Conservation (phyloP, 2,888 invertebrate species). For the Latrodectus elegans region DNA sequence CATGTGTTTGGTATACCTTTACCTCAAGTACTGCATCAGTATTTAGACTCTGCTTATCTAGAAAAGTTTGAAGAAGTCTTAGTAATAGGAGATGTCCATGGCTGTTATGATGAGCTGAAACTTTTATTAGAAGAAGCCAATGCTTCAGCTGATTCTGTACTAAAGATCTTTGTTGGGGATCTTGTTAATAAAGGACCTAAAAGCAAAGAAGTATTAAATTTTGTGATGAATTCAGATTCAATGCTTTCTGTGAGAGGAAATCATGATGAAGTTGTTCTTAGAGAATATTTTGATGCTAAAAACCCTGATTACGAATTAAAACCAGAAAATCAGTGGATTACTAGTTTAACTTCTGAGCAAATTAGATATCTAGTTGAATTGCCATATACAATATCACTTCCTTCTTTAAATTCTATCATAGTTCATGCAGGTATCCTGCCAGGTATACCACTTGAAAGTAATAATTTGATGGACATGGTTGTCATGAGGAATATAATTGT, state of each 20-base stretch:
- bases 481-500: slow-evolving; percentile 74
- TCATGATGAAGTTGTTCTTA: slow-evolving; percentile 74
- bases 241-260: slow-evolving; percentile 74
- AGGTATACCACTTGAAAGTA: slow-evolving; percentile 72
- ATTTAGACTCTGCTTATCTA: slow-evolving; percentile 70
- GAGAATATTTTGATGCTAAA: slow-evolving; percentile 70
- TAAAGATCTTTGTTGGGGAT: slow-evolving; percentile 74
- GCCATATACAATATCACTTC: slow-evolving; percentile 75
- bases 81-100: slow-evolving; percentile 75
- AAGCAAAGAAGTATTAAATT: slow-evolving; percentile 72
- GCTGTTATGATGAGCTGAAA: slow-evolving; percentile 74
- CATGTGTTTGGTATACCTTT: slow-evolving; percentile 57
- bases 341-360: slow-evolving; percentile 72
- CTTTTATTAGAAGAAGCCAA: slow-evolving; percentile 72
- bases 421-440: slow-evolving; percentile 75
- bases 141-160: slow-evolving; percentile 58
- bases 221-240: slow-evolving; percentile 70
- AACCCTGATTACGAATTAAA: slow-evolving; percentile 63
- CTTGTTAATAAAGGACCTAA: slow-evolving; percentile 75
- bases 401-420: slow-evolving; percentile 73
- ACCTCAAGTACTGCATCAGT: slow-evolving; percentile 68
- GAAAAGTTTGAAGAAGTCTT: slow-evolving; percentile 72
- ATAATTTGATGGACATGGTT: slow-evolving; percentile 73
- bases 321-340: slow-evolving; percentile 73
- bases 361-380: slow-evolving; percentile 73